These are phyloP conservation scores for Sthenelais limicola DNA, from an alignment of 2,888 invertebrate genomes.

Conservation along the genomic window DNA sequence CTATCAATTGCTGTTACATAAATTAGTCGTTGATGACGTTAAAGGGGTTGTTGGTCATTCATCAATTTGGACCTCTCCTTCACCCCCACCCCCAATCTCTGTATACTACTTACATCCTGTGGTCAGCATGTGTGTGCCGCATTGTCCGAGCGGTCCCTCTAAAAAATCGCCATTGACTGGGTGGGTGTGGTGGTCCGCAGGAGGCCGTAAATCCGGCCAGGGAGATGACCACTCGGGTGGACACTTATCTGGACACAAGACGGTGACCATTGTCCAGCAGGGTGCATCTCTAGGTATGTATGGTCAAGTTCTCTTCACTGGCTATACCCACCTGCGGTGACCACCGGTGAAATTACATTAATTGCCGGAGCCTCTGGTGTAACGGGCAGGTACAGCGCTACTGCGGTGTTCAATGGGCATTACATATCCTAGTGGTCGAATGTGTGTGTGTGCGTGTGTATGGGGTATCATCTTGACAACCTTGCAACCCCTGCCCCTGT, in stretches of 20 bases:
- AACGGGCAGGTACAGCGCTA: slow-evolving; percentile 25
- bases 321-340: slow-evolving; percentile 7
- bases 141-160: slow-evolving; percentile 2
- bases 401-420: no score
- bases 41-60: no score
- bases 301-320: background rate
- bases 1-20: no score
- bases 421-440: no score
- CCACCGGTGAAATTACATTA: slow-evolving; percentile 33
- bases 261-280: background rate
- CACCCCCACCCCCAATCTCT: no score
- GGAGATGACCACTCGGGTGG: slow-evolving; percentile 28
- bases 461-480: slow-evolving; percentile 12
- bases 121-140: slow-evolving; percentile 36
- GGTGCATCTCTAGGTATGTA: slow-evolving; percentile 1
- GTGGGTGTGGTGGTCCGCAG: slow-evolving; percentile 23
- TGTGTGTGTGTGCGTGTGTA: background rate
- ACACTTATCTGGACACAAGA: slow-evolving; percentile 8
- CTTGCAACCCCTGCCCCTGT: background rate
- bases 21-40: no score
- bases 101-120: no score
- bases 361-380: slow-evolving; percentile 23
- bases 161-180: slow-evolving; percentile 18
- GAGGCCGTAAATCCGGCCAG: background rate
- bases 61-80: no score